Base-by-base conservation (phyloP, 2,888 invertebrate genomes). In the Acronicta leporina region DNA sequence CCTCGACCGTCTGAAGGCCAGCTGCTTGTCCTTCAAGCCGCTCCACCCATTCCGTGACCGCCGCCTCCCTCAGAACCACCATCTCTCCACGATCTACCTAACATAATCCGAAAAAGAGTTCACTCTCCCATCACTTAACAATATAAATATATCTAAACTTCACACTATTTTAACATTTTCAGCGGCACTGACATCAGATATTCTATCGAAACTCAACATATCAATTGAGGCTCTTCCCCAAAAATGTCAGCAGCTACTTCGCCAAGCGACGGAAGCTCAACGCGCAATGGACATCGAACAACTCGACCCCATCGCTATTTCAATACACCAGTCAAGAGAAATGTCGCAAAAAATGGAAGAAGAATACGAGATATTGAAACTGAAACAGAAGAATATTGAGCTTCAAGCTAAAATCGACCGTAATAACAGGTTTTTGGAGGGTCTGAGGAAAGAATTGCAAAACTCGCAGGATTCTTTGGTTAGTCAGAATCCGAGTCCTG, bases 331-430 rank as follows among this genome's bases (percentile, higher is more conserved):
- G 20, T 82, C 89, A 0, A 86, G 77, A 38, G 84, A 87, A 42
- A 47, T 83, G 3, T 68, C 86, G 0, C 79, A 85, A n/a, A 81
- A 84, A 49, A 56, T 94, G 0, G 81, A 87, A 54, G 86, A 91
- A 0, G 92, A 94, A 43, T 92, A 92, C 53, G 87, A 91, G 55
- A 83, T 92, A 20, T 65, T 94, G 0, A 87, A 89, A 57, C 58
- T 94, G 9, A 86, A 86, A 41, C 94, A 94, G 67, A 90, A 88
- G 33, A 90, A 92, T 56, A 63, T 73, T 0, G 82, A 87, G 61
- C 53, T 93, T 15, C 91, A 93, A 81, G 68, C 57, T 15, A 87
- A 87, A 80, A 92, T 94, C 41, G 86, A 91, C 50, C 83, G 89
- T 47, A 94, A 94, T 68, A 85, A 85, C 27, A 86, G 73, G 70